Conservation (phyloP, 2,113 vertebrate species). For the Pardalotus punctatus region DNA sequence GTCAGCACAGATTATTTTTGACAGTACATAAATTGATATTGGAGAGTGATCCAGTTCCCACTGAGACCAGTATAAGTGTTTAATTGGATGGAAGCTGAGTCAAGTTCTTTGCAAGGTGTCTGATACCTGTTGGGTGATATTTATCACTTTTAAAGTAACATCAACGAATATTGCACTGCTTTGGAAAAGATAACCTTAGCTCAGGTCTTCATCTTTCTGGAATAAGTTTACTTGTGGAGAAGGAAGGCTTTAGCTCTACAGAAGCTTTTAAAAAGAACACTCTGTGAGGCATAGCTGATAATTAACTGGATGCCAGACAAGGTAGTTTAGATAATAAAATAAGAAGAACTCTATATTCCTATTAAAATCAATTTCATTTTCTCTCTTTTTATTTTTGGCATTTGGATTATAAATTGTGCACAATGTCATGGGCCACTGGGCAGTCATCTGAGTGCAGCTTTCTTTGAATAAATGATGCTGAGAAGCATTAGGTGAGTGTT, state of each 20-base stretch:
- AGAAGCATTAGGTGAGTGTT: neutral
- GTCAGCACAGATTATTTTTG: neutral
- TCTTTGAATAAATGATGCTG: constrained; percentile 39
- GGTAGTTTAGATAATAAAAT: constrained; percentile 36
- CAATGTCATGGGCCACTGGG: constrained; percentile 26
- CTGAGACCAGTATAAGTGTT: neutral
- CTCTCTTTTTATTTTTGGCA: neutral
- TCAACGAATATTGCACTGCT: neutral
- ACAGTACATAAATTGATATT: neutral
- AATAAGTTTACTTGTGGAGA: neutral
- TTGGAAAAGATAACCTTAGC: neutral
- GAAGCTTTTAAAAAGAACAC: neutral
- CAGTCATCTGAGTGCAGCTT: constrained; percentile 18
- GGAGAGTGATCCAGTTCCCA: neutral
- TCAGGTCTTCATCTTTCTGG: neutral
- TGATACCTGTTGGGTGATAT: neutral
- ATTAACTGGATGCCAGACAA: constrained; percentile 14
- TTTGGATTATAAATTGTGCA: constrained; percentile 31
- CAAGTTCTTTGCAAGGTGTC: neutral
- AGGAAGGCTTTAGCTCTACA: neutral
- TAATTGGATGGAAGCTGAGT: neutral
- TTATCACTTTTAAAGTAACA: neutral
- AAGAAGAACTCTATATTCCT: constrained; percentile 16
- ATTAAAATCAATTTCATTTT: constrained; percentile 49
- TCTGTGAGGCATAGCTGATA: constrained; percentile 13